Evolutionary conservation across 2,113 vertebrate species (phyloP).

Genomic region (Channa argus): DNA sequence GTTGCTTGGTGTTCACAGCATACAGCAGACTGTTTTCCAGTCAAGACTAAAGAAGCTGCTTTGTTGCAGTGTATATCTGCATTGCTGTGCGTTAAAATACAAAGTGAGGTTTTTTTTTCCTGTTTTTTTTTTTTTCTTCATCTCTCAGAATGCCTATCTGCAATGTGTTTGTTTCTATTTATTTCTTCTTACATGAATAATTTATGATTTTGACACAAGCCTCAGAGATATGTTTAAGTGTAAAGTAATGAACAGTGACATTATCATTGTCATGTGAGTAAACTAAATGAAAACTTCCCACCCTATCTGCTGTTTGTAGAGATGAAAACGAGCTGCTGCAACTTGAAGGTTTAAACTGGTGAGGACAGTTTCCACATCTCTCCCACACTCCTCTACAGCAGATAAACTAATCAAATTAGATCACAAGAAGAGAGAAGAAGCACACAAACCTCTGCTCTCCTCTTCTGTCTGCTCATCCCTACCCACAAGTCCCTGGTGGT

Average conservation of each 20-base stretch:
- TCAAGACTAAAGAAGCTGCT: conserved; percentile 23
- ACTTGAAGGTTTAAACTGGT: conserved; percentile 81
- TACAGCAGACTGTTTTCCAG: conserved; percentile 21
- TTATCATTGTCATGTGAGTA: conserved; percentile 60
- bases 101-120: conserved; percentile 16
- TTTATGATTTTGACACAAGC: conserved; percentile 35
- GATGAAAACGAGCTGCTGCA: conserved; percentile 78
- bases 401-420: conserved; percentile 72
- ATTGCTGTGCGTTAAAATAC: conserved; percentile 29
- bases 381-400: conserved; percentile 57
- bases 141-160: conserved; percentile 39
- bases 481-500: conserved; percentile 53
- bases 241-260: conserved; percentile 63
- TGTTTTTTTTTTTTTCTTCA: not conserved
- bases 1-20: conserved; percentile 37
- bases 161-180: conserved; percentile 56
- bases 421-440: conserved; percentile 56
- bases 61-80: conserved; percentile 17
- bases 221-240: conserved; percentile 46
- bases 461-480: conserved; percentile 11
- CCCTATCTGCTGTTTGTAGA: conserved; percentile 77
- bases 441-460: conserved; percentile 43
- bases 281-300: conserved; percentile 69
- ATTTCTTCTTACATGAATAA: conserved; percentile 45
- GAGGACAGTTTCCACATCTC: conserved; percentile 77